phyloP scores from a whole-genome alignment of 1,140 invertebrate genomes.

The Adelges cooleyi region DNA sequence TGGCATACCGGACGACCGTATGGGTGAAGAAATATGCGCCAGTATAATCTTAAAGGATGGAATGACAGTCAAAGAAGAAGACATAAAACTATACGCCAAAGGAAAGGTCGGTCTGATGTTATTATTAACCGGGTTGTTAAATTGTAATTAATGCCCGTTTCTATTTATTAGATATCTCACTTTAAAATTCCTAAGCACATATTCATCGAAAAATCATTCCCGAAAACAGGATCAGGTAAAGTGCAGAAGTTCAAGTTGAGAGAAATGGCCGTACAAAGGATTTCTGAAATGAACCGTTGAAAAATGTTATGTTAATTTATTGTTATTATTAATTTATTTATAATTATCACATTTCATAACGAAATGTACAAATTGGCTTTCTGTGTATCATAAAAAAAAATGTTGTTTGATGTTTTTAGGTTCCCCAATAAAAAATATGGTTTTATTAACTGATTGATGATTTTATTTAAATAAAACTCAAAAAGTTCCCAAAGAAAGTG shows the following conservation, averaged over 20 bases:
- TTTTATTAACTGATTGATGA: no score
- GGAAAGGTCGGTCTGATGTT: constrained; percentile 48
- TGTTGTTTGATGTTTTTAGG: no score
- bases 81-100: constrained; percentile 56
- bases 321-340: no score
- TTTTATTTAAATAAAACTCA: no score
- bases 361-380: no score
- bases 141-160: background rate
- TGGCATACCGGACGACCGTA: constrained; percentile 64
- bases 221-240: constrained; percentile 74
- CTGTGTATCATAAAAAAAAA: no score
- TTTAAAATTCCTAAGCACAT: constrained; percentile 75
- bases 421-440: no score
- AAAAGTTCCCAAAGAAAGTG: no score
- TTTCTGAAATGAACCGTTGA: background rate
- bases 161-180: constrained; percentile 49
- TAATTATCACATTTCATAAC: no score
- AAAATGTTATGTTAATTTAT: no score
- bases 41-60: constrained; percentile 50
- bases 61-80: constrained; percentile 42
- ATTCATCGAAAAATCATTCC: constrained; percentile 50
- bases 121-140: background rate
- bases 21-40: constrained; percentile 77
- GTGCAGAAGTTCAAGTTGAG: constrained; percentile 60
- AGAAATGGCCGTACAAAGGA: constrained; percentile 34